These are phyloP conservation scores for Mactromeris polynyma DNA, from an alignment of 2,888 invertebrate genomes.

Conservation along the genomic window DNA sequence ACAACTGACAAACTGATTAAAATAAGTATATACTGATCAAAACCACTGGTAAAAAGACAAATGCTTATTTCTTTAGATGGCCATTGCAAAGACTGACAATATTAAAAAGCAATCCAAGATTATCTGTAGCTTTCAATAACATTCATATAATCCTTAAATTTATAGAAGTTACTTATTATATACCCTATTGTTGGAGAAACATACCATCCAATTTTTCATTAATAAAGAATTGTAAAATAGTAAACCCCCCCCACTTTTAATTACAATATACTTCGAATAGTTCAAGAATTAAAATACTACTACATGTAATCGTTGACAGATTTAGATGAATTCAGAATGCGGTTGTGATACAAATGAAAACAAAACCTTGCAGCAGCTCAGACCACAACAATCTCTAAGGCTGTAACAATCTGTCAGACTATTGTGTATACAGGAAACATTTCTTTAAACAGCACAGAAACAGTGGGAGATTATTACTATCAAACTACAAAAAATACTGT, in stretches of 20 bases:
- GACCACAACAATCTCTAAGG: background rate
- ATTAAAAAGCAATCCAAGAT: background rate
- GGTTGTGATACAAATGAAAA: background rate
- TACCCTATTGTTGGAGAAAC: too few species aligned
- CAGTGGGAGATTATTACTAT: background rate
- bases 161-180: too few species aligned
- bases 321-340: too few species aligned
- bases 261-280: too few species aligned
- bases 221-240: too few species aligned
- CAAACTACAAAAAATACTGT: background rate
- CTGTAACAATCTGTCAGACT: background rate
- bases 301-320: too few species aligned
- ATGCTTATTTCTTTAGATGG: background rate
- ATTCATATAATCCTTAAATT: too few species aligned
- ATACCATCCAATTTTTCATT: too few species aligned
- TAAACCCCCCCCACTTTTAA: too few species aligned
- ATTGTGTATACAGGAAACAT: background rate
- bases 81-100: background rate
- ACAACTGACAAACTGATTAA: background rate
- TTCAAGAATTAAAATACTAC: too few species aligned
- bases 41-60: background rate
- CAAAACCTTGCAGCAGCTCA: slow-evolving; percentile 1
- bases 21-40: background rate
- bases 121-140: too few species aligned
- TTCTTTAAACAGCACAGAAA: background rate